These are phyloP conservation scores for Ichneumoninae sp. DNA, from an alignment of 2,888 invertebrate species.

Conservation along the genomic window DNA sequence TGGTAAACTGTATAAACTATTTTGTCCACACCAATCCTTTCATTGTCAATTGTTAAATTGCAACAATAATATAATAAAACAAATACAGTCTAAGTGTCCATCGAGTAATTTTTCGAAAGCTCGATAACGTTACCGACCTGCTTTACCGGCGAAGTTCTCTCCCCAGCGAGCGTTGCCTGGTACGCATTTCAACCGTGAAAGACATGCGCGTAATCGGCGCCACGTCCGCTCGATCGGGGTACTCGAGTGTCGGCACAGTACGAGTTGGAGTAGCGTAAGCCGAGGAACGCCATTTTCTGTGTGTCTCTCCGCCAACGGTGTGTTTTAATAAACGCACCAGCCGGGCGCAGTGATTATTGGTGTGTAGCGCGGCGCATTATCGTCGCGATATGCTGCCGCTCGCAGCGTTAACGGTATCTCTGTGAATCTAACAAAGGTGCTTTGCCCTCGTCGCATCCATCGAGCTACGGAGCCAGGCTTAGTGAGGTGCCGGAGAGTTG, in stretches of 20 bases:
- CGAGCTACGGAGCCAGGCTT: background rate
- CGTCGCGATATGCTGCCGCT: constrained; percentile 32
- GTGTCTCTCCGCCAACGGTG: constrained; percentile 35
- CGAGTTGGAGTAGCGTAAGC: constrained; percentile 61
- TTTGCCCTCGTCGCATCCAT: background rate
- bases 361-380: constrained; percentile 32
- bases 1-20: no score
- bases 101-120: background rate
- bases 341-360: constrained; percentile 35
- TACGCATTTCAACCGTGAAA: constrained; percentile 19
- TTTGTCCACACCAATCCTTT: no score
- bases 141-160: background rate
- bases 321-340: constrained; percentile 40
- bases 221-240: constrained; percentile 50
- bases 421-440: constrained; percentile 17
- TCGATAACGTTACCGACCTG: background rate
- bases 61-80: background rate
- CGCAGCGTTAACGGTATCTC: background rate
- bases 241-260: constrained; percentile 58
- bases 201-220: constrained; percentile 55
- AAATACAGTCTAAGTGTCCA: background rate
- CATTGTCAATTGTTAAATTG: no score
- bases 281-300: constrained; percentile 68
- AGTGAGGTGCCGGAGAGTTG: constrained; percentile 55
- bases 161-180: background rate